Base-by-base conservation (phyloP, 2,113 vertebrate species). In the Lagopus muta region DNA sequence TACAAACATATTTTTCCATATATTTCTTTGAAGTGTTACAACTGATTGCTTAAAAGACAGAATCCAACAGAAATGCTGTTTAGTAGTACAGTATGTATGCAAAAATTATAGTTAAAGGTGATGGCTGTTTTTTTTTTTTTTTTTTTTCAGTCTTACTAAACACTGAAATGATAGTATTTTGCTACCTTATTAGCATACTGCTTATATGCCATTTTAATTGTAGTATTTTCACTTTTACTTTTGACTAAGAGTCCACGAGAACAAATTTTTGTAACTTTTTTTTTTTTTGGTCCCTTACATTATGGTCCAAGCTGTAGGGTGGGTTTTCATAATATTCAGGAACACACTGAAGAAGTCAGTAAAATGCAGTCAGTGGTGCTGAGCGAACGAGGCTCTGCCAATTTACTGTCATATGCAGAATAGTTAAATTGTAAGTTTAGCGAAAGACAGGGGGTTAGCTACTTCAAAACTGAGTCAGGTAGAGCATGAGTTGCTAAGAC, bases 181-280 rank as follows among this genome's bases (percentile, higher is more conserved):
- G n/a, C 10, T 54, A 32, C 65, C 5, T 17, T 28, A 13, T 7
- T 62, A 58, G 4, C 13, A 15, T 85, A 8, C 6, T 78, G 8
- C 16, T 81, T 6, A 10, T 67, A 79, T 14, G 16, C 73, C 1
- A 28, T 60, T 82, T 66, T 42, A 64, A 55, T 66, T 43, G 3
- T 74, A 6, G 28, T 66, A 14, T 13, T 36, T 69, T 88, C 58
- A 47, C 52, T 55, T 55, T 55, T 28, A 55, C 8, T 78, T 90
- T 13, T 73, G 30, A 13, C 4, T 69, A 73, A n/a, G 61, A 2
- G 4, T 34, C 54, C 13, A 21, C 40, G 60, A n/a, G 71, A 90
- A 65, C 1, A 24, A 0, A n/a, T 38, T 48, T 80, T 78, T 75
- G 3, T 1, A 38, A 3, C 3, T 48, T 48, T 48, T 48, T 12